A percentile compares a stretch with the other conserved stretches of the same genome.
Evolutionary conservation across 2,888 invertebrate species (phyloP).

Genomic region (Anodontia alba): DNA sequence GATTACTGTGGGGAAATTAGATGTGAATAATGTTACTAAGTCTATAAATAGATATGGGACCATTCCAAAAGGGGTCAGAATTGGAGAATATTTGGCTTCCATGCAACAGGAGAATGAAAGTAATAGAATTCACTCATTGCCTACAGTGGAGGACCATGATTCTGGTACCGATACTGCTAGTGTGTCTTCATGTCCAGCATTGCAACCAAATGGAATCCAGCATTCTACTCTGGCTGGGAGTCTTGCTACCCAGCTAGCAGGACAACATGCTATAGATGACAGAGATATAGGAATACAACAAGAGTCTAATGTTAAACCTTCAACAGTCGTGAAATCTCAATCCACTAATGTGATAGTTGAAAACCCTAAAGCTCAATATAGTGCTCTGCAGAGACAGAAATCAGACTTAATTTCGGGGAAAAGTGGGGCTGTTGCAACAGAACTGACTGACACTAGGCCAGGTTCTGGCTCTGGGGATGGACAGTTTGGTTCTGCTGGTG

Average conservation of each 20-base stretch:
- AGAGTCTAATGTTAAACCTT: conserved; percentile 81
- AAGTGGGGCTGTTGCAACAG: neutral
- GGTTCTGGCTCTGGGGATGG: neutral
- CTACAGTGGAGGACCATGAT: conserved; percentile 76
- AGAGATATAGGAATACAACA: conserved; percentile 73
- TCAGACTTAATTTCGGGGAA: conserved; percentile 74
- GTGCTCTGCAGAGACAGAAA: conserved; percentile 78
- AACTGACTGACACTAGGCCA: conserved; percentile 25
- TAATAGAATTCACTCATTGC: conserved; percentile 67
- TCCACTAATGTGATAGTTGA: conserved; percentile 79
- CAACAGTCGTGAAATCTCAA: conserved; percentile 82
- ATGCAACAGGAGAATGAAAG: conserved; percentile 86
- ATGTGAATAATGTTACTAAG: conserved; percentile 97
- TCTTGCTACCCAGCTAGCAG: conserved; percentile 14
- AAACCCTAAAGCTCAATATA: conserved; percentile 75
- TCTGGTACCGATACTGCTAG: conserved; percentile 80
- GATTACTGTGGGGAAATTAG: conserved; percentile 92
- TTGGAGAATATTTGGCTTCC: conserved; percentile 98
- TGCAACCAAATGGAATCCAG: conserved; percentile 54
- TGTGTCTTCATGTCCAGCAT: conserved; percentile 72
- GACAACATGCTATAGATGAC: conserved; percentile 34
- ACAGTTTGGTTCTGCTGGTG: conserved; percentile 13
- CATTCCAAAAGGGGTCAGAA: conserved; percentile 97
- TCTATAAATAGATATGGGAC: conserved; percentile 97
- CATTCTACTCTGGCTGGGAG: conserved; percentile 22